Evolutionary conservation across 2,113 vertebrate species (phyloP), one percentile per base, ranked within the genome.

Genomic region (Panthera uncia): DNA sequence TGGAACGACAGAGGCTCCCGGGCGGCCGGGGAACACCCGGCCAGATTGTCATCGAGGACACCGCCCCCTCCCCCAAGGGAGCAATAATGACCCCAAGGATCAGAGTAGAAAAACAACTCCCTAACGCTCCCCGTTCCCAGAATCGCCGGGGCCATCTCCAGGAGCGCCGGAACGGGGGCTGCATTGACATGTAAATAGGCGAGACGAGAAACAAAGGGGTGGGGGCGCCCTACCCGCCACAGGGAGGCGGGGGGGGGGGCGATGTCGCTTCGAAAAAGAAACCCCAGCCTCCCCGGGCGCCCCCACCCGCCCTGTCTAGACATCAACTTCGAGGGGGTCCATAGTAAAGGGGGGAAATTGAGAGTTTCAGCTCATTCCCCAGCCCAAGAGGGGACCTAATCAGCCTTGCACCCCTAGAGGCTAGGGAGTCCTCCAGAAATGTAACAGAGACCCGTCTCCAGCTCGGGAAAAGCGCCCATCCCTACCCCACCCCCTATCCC

Each of bases 101-200:
- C 5, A 0, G 14, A 63, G 9, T 1, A 55, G 63, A 65, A 89
- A 89, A 94, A 95, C 96, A 92, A 94, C 95, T 63, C 85, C 78
- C 93, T 4, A 1, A 73, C 1, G 21, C 5, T 57, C 83, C 68
- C 25, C 0, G 52, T 96, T 95, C 91, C 98, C 81, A 88, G 96
- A 91, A 95, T 74, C 82, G 71, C 63, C 61, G 0, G 68, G 89
- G 83, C 93, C 96, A 55, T 85, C 79, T 89, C 82, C 57, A 0
- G 79, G 15, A 12, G 71, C 80, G 52, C 86, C 6, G 33, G 84
- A 94, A 68, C 41, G 18, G 74, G 88, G 87, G 50, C 86, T 29
- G 50, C 69, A 95, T 94, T 93, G 94, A 96, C 63, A 66, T 48
- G 97, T 96, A 89, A 96, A 27, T 61, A 96, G 86, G 87, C 94